Base-by-base conservation (phyloP, 35 echinoderm and acorn worm species). In the Heliocidaris tuberculata region DNA sequence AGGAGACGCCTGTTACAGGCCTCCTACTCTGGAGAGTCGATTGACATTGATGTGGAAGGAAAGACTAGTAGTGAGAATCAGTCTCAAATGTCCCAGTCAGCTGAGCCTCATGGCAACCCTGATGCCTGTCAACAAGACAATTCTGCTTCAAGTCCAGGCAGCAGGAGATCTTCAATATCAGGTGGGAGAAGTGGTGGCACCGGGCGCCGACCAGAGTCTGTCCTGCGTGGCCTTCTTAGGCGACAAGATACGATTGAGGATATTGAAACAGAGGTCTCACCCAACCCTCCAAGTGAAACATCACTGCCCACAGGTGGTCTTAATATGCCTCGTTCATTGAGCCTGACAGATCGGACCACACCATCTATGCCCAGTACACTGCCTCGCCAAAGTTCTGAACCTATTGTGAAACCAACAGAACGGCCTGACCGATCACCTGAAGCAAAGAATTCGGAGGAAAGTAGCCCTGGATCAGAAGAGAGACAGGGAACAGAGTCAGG, bases 331-430 rank as follows among this genome's bases (percentile, higher is more conserved):
- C 91, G 91, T 59, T 93, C 91, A 93, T 16, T 59, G 48, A 93
- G 91, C 91, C 50, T 93, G 48, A 93, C 91, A 30, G 91, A 49
- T 48, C 50, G 31, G 29, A 48, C 91, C 48, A 49, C 50, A 10
- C 91, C 91, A 93, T 11, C 9, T 30, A 47, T 35, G 24, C 88
- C 88, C 5, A 71, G 48, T 85, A 86, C 93, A 54, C 86, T 87
- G 30, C 85, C 93, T 86, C 94, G 88, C 94, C 88, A 92, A 29
- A 95, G 65, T 65, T 93, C 94, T 49, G 94, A 94, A 49, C 94
- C 94, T 24, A 60, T 96, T 42, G 65, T 95, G 17, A 95, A 48
- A 32, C 94, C 56, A 30, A 88, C 88, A 24, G 70, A 48, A 88
- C 30, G 50, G 65, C 32, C 24, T 32, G 93, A 85, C 9, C 86